These are phyloP conservation scores for Cremastinae sp. DNA, from an alignment of 2,888 invertebrate species.

Conservation along the genomic window DNA sequence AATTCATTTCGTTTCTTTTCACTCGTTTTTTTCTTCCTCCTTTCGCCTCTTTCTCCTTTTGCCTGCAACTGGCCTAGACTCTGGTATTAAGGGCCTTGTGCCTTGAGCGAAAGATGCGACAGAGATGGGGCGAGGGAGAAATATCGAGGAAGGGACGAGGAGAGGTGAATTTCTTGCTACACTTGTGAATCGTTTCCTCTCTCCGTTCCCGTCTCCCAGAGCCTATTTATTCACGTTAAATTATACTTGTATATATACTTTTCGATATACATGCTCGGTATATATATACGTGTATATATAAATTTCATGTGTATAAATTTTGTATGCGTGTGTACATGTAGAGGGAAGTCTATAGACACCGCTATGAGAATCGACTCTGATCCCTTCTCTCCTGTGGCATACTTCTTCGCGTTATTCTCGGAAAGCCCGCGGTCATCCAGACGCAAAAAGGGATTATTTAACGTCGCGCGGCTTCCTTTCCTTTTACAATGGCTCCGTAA, in stretches of 20 bases:
- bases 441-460: slow-evolving; percentile 61
- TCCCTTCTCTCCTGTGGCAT: slow-evolving; percentile 33
- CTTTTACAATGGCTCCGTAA: slow-evolving; percentile 28
- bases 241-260: too few relatives aligned
- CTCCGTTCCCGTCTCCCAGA: neutral
- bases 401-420: slow-evolving; percentile 59
- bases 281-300: neutral
- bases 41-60: slow-evolving; percentile 16
- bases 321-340: slow-evolving; percentile 11
- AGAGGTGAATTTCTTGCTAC: too few relatives aligned
- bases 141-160: too few relatives aligned
- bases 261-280: neutral
- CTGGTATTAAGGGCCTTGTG: slow-evolving; percentile 28
- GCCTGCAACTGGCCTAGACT: slow-evolving; percentile 51
- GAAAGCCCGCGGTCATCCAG: slow-evolving; percentile 60
- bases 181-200: too few relatives aligned
- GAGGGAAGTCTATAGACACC: slow-evolving; percentile 22
- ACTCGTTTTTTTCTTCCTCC: slow-evolving; percentile 7
- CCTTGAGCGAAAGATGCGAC: too few relatives aligned
- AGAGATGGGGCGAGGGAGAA: too few relatives aligned
- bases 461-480: slow-evolving; percentile 54
- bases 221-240: too few relatives aligned
- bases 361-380: slow-evolving; percentile 40
- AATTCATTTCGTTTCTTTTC: slow-evolving; percentile 56
- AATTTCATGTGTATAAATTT: slow-evolving; percentile 7